Evolutionary conservation across 2,797 vertebrate species (phyloP).

Genomic region (Prunella strophiata): DNA sequence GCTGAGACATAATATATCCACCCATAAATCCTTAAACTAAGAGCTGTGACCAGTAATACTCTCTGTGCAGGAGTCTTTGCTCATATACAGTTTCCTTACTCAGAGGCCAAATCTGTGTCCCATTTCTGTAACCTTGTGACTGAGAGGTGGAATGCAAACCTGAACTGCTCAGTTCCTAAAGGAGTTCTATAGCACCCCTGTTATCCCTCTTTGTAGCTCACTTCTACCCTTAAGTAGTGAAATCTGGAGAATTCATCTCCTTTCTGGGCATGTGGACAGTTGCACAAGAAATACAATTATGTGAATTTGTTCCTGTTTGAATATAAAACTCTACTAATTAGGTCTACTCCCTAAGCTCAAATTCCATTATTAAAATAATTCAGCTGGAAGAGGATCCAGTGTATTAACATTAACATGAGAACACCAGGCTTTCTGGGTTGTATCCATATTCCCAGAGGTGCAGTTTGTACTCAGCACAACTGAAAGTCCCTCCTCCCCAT

Average conservation of each 20-base stretch:
- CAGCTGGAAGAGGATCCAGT: neutral
- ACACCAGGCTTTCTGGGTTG: neutral
- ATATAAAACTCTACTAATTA: neutral
- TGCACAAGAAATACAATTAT: neutral
- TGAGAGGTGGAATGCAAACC: neutral
- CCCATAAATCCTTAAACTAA: slow-evolving; percentile 22
- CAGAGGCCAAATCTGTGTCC: neutral
- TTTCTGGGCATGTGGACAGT: neutral
- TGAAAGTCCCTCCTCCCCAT: neutral
- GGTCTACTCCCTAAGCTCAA: slow-evolving; percentile 27
- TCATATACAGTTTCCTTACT: neutral
- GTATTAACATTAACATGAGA: slow-evolving; percentile 52
- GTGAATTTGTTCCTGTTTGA: neutral
- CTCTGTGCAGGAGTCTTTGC: neutral
- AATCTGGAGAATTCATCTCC: neutral
- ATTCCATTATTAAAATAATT: slow-evolving; percentile 52
- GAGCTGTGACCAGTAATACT: slow-evolving; percentile 2
- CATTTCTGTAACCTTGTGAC: neutral
- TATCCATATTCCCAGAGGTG: slow-evolving; percentile 4
- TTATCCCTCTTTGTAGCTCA: neutral
- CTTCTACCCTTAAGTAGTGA: neutral
- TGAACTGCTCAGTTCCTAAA: neutral
- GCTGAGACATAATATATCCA: slow-evolving; percentile 11
- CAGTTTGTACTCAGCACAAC: neutral
- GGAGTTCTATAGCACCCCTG: neutral